Base-by-base conservation (phyloP, 1,140 invertebrate genomes). In the Nilaparvata lugens region DNA sequence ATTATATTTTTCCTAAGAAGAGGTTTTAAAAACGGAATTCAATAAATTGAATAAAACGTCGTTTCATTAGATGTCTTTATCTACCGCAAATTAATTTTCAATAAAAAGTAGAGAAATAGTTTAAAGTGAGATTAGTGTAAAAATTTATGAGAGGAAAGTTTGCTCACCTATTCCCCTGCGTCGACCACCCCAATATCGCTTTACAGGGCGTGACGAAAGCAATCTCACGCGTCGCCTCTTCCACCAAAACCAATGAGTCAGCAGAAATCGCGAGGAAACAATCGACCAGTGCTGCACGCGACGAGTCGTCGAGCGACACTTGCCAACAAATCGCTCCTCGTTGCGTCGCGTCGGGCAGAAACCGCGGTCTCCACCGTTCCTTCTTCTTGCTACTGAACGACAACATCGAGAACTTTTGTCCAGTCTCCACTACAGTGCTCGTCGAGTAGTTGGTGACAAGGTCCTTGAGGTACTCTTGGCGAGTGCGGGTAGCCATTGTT, bases 381-480 rank as follows among this genome's bases (percentile, higher is more conserved):
- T 89, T 89, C 68, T 89, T 87, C 66, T 86, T 84, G 64, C 82
- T 85, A 67, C 74, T 87, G 69, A 83, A 85, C 52, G 81, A 84
- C 61, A 86, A 75, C 75, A 85, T 84, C 3, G 81, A 91, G 74
- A 95, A 92, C 76, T 94, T 95, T 65, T 91, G 88, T 35, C 88
- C 84, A 19, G 86, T 86, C 67, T 96, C 93, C 11, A 95, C 81
- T 5, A 87, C 80, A 5, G 88, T 89, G 25, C 83, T 83, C 1
- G 89, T 87, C 0, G 86, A 82, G 75, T 91, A 89, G 75, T 95
- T 97, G 38, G 83, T 83, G 4, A 93, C 87, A 55, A 98, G 80
- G 73, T 91, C 88, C 73, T 96, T 97, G 60, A 98, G 77, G 74
- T 97, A 97, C 76, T 97, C 95, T 72, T 96, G 91, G 68, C 95